Evolutionary conservation across 2,888 invertebrate species (phyloP).

Genomic region (Andrena bicolor): DNA sequence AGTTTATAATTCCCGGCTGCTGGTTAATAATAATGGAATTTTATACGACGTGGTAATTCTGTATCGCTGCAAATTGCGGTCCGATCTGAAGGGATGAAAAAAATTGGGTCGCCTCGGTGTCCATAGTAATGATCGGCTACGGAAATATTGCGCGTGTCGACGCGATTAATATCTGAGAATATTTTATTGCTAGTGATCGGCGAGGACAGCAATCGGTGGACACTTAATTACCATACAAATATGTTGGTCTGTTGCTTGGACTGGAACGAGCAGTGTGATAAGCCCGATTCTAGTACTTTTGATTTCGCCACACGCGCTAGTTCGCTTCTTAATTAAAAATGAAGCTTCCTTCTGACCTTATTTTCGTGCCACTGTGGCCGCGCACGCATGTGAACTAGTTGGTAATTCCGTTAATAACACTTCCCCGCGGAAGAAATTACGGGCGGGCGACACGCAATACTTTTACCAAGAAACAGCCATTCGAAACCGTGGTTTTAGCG

Average conservation of each 20-base stretch:
- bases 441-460: constrained; percentile 56
- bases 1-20: not conserved
- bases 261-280: not conserved
- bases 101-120: not conserved
- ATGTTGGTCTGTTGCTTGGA: too few species aligned
- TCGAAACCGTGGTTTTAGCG: constrained; percentile 43
- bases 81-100: not conserved
- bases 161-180: not conserved
- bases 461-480: constrained; percentile 42
- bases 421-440: constrained; percentile 59
- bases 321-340: constrained; percentile 63
- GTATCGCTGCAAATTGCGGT: not conserved
- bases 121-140: not conserved
- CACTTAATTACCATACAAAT: not conserved
- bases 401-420: constrained; percentile 67
- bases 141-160: not conserved
- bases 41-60: not conserved
- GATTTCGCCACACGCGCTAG: constrained; percentile 5
- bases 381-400: constrained; percentile 64
- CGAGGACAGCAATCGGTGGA: too few species aligned
- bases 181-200: not conserved
- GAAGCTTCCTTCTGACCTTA: constrained; percentile 58
- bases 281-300: not conserved
- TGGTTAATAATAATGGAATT: not conserved
- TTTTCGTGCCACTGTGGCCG: constrained; percentile 41